Evolutionary conservation across 2,888 invertebrate species (phyloP).

Genomic region (Malachius bipustulatus): DNA sequence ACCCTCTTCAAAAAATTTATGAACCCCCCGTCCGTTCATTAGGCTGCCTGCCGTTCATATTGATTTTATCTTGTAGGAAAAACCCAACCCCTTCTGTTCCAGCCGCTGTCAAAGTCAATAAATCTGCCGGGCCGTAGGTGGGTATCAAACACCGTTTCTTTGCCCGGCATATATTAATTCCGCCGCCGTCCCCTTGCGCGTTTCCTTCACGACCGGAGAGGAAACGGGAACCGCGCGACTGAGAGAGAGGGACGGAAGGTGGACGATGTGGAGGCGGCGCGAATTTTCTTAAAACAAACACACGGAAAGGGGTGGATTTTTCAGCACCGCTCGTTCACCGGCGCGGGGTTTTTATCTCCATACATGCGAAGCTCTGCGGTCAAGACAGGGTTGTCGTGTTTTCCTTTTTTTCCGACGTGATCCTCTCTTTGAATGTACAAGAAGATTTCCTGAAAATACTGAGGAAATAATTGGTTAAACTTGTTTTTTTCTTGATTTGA

Average conservation of each 20-base stretch:
- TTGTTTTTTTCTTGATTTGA: too few species aligned
- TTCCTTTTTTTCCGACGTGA: neutral
- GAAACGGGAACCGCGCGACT: neutral
- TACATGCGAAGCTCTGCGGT: too few species aligned
- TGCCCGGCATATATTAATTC: slow-evolving; percentile 1
- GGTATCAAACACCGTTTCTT: slow-evolving; percentile 1
- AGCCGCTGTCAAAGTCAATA: slow-evolving; percentile 20
- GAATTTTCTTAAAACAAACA: slow-evolving; percentile 1
- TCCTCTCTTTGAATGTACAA: too few species aligned
- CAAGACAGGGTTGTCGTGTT: neutral
- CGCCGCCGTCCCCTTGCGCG: neutral
- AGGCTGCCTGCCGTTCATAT: neutral
- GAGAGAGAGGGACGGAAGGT: neutral
- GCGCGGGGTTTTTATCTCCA: neutral
- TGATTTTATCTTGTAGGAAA: neutral
- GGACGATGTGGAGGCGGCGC: neutral
- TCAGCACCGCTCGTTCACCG: too few species aligned
- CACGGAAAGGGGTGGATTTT: slow-evolving; percentile 3
- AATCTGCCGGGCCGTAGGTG: slow-evolving; percentile 14
- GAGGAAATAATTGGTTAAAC: too few species aligned
- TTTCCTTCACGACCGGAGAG: neutral
- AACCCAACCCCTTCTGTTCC: slow-evolving; percentile 1
- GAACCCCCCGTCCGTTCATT: neutral
- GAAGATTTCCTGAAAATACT: too few species aligned
- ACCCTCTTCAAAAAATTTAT: neutral